These are phyloP conservation scores for Fistularia commersonii DNA, from an alignment of 2,797 vertebrate species.

Conservation along the genomic window DNA sequence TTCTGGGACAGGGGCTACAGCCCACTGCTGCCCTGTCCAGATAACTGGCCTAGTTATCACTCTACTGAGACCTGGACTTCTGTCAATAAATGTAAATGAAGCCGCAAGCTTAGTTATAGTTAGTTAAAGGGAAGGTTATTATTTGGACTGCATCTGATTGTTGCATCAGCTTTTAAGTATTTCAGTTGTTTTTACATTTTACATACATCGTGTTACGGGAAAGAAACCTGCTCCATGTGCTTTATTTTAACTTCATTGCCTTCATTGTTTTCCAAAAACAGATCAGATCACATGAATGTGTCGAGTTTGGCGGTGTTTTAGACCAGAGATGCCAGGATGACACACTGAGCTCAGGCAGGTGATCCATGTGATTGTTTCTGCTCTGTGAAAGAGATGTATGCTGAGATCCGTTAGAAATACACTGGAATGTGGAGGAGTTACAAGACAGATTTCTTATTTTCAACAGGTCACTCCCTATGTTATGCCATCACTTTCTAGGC, in stretches of 20 bases:
- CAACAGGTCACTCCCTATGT: too few species aligned
- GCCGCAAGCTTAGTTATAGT: constrained; percentile 8
- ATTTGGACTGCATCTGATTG: not conserved
- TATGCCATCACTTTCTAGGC: too few species aligned
- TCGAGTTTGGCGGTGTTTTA: not conserved
- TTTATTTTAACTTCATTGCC: too few species aligned
- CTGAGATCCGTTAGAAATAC: constrained; percentile 4
- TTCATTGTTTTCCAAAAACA: too few species aligned
- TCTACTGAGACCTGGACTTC: constrained; percentile 26
- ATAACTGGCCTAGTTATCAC: constrained; percentile 55
- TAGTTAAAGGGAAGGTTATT: not conserved
- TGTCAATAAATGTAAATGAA: constrained; percentile 38
- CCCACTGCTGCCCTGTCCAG: constrained; percentile 40
- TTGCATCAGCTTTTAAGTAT: not conserved
- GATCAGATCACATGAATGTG: too few species aligned
- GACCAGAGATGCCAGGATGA: constrained; percentile 11
- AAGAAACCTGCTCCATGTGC: not conserved
- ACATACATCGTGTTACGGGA: not conserved
- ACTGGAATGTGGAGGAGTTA: constrained; percentile 1
- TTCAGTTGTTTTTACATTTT: not conserved
- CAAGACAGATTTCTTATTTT: too few species aligned
- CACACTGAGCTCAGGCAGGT: constrained; percentile 1
- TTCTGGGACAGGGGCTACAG: constrained; percentile 44
- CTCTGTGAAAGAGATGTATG: constrained; percentile 5
- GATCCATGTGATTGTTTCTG: constrained; percentile 24